Base-by-base conservation (phyloP, 2,888 invertebrate species). In the Tipula unca region DNA sequence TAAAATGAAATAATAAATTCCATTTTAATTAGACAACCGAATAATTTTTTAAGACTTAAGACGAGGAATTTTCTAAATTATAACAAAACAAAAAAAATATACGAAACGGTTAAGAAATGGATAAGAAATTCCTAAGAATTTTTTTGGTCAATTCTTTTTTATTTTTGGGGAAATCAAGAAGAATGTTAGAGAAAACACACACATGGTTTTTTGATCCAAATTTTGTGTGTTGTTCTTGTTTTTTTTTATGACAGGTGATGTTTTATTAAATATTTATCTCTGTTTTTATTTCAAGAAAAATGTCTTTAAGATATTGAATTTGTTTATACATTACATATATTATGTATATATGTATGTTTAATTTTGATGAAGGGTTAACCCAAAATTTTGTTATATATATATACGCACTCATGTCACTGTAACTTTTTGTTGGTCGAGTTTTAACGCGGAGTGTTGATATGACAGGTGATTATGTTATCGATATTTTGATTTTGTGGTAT, bases 121-220 rank as follows among this genome's bases (percentile, higher is more conserved):
- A 69, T 69, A 69, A 69, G 14, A 69, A 20, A 69, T 69, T 69
- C 69, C 25, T 69, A 69, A 69, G 69, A 69, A 69, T 69, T 69
- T 69, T 69, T 25, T 69, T 48, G 48, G 48, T 48, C 48, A 48
- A 17, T 48, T 48, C 48, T 69, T 8, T 25, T 10, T 20, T 69
- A 10, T 69, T 25, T 25, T 69, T 69, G 69, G 69, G 69, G 69
- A 69, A 8, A 69, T 69, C 69, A 25, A 20, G 69, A 69, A 69
- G 69, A 69, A 69, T 69, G 48, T 48, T 69, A 25, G 20, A 69
- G 69, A 69, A 69, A 69, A 69, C 69, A 25, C 69, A 69, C 69
- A 69, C 69, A 69, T 69, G 69, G 69, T 69, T 69, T 69, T 69
- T 69, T 69, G 69, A 69, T 69, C 69, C 69, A 69, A 69, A 69